Evolutionary conservation across 1,140 invertebrate species (phyloP).

Genomic region (Bombyx mori): DNA sequence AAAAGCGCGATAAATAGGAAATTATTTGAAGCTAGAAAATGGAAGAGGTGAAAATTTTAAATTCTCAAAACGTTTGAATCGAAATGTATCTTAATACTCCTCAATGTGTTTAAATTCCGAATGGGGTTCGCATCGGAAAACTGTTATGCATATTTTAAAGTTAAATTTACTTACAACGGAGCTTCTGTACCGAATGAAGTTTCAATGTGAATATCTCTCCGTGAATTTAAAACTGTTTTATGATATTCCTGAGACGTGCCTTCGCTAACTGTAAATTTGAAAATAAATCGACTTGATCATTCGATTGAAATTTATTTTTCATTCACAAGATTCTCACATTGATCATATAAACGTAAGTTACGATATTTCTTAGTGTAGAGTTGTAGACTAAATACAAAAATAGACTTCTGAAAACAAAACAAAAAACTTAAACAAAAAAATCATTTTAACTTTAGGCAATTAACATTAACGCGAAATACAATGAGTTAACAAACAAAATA

Average conservation of each 20-base stretch:
- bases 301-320: too few species aligned
- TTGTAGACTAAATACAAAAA: too few species aligned
- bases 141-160: constrained; percentile 71
- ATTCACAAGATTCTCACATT: too few species aligned
- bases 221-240: constrained; percentile 55
- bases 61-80: constrained; percentile 46
- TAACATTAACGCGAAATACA: constrained; percentile 4
- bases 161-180: constrained; percentile 63
- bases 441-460: constrained; percentile 21
- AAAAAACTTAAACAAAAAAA: constrained; percentile 1
- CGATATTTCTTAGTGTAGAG: too few species aligned
- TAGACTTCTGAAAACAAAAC: background rate
- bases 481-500: constrained; percentile 58
- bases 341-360: too few species aligned
- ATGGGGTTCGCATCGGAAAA: constrained; percentile 62
- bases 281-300: constrained; percentile 24
- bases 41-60: constrained; percentile 10
- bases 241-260: constrained; percentile 40
- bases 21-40: too few species aligned
- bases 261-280: constrained; percentile 26
- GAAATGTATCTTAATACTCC: constrained; percentile 67
- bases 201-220: constrained; percentile 45
- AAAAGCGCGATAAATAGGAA: too few species aligned
- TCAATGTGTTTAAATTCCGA: constrained; percentile 65
- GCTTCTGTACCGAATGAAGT: constrained; percentile 40